Conservation (phyloP, 2,797 vertebrate species). For the Pseudochromis fuscus region DNA sequence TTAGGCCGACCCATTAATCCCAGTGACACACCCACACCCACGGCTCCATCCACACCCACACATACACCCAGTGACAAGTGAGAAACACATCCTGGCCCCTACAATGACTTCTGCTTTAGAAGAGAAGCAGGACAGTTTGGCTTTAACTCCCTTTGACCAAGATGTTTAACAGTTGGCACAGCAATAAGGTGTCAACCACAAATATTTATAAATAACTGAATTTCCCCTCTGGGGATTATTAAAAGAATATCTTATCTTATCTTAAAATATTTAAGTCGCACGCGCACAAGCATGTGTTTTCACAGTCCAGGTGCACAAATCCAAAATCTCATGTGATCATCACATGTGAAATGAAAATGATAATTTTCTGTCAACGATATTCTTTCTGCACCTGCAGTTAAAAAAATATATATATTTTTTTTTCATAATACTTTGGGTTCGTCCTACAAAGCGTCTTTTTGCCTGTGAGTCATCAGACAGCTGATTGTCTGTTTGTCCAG, state of each 20-base stretch:
- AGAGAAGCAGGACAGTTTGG: not conserved
- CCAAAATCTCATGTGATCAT: not conserved
- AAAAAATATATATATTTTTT: not conserved
- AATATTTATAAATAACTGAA: too few relatives aligned
- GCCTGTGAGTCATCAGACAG: not conserved
- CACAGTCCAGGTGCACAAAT: not conserved
- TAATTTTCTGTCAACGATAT: not conserved
- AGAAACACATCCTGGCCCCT: too few relatives aligned
- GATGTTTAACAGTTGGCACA: not conserved
- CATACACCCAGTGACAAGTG: too few relatives aligned
- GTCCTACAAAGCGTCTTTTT: too few relatives aligned
- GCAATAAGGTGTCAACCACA: not conserved
- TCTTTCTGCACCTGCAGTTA: not conserved
- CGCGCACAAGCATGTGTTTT: not conserved
- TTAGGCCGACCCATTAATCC: too few relatives aligned
- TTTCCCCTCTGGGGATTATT: too few relatives aligned
- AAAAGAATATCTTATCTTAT: too few relatives aligned
- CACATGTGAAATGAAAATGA: not conserved
- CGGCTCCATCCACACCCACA: too few relatives aligned
- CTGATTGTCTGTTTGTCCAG: too few relatives aligned
- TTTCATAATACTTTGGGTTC: not conserved
- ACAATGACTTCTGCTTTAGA: too few relatives aligned
- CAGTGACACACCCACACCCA: too few relatives aligned
- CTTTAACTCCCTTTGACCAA: too few relatives aligned
- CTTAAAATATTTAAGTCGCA: not conserved